These are phyloP conservation scores for Anoncus sp. DNA, from an alignment of 2,888 invertebrate genomes.

Conservation along the genomic window DNA sequence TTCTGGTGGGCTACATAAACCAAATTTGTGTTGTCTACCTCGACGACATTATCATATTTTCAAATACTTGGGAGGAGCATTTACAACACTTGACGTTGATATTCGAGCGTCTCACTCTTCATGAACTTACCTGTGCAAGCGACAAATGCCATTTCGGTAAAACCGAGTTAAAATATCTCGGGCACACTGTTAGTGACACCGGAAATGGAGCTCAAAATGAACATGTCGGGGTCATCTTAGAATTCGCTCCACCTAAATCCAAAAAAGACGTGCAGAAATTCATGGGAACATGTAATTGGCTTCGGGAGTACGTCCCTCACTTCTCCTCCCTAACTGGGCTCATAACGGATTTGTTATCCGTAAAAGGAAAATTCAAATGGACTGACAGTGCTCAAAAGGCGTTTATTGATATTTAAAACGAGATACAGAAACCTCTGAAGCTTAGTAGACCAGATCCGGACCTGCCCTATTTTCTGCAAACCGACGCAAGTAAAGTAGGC, in stretches of 20 bases:
- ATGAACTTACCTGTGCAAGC: not conserved
- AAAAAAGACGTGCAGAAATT: not conserved
- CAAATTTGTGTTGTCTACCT: slow-evolving; percentile 2
- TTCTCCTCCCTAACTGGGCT: not conserved
- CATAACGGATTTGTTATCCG: not conserved
- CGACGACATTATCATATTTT: slow-evolving; percentile 11
- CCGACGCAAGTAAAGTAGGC: slow-evolving; percentile 2
- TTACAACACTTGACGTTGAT: not conserved
- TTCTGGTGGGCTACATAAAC: not conserved
- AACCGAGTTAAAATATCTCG: not conserved
- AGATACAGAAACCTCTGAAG: not conserved
- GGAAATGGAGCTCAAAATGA: slow-evolving; percentile 42
- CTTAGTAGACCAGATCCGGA: not conserved
- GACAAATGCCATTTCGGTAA: not conserved
- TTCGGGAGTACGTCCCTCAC: slow-evolving; percentile 8
- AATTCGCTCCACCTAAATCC: not conserved
- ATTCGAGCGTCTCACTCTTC: not conserved
- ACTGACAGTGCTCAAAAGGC: not conserved
- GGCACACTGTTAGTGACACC: not conserved
- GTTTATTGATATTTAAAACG: not conserved
- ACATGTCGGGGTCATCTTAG: not conserved
- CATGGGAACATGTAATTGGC: not conserved
- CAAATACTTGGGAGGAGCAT: not conserved
- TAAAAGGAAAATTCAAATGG: slow-evolving; percentile 1
- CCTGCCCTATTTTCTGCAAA: slow-evolving; percentile 1